Evolutionary conservation across 2,113 vertebrate genomes (phyloP), one percentile per base, ranked within the genome.

Genomic region (Oryzias woworae): DNA sequence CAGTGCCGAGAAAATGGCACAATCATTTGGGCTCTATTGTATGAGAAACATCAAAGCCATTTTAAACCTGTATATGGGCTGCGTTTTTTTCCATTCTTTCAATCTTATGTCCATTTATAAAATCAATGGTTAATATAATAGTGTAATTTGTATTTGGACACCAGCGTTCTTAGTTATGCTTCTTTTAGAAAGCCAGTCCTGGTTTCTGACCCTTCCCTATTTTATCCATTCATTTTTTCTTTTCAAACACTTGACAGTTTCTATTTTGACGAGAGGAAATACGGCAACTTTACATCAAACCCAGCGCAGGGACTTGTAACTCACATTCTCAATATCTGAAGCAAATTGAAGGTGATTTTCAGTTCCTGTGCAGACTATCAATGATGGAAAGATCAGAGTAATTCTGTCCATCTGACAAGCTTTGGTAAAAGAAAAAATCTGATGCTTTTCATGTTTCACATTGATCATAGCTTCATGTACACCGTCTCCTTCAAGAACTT

Each of bases 311-410:
- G 45, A 74, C 81, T 56, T 69, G 48, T 61, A 44, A 71, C 36
- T 62, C 53, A 16, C 79, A 77, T 78, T 85, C 81, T 85, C 22
- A 14, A 59, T 66, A 78, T 84, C 63, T 72, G 54, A 26, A 80
- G 77, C 69, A 88, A 85, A 88, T 81, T 85, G 78, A 77, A 87
- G 83, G 84, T 83, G 79, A 92, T 90, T 90, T 90, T 88, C 81
- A 72, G 82, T 85, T 87, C 88, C 71, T 75, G 77, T 52, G 55
- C 71, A 75, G 74, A 85, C 42, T 20, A 74, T 66, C 42, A 49
- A 63, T 62, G 68, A 73, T n/a, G 57, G 78, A 64, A 20, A 17
- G 71, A 83, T 84, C 71, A 72, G 54, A 78, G 77, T 77, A 49
- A 45, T 72, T 73, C 57, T 74, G 54, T 66, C 69, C 50, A 20